These are phyloP conservation scores for Epistrophe eligans DNA, from an alignment of 2,888 invertebrate genomes.

Conservation along the genomic window DNA sequence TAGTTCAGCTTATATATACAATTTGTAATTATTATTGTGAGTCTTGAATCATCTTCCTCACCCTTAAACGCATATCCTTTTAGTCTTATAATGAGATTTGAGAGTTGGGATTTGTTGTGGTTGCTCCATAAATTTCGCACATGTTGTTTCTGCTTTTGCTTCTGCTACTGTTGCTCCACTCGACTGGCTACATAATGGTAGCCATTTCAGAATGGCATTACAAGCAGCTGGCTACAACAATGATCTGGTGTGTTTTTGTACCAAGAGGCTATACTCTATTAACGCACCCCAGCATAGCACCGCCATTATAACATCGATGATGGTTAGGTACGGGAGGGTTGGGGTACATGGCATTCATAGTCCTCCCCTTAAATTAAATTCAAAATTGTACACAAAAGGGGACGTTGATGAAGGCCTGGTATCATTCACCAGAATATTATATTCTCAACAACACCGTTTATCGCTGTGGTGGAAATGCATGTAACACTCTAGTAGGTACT, in stretches of 20 bases:
- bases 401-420: slow-evolving; percentile 52
- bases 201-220: slow-evolving; percentile 47
- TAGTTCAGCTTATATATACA: not conserved
- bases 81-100: slow-evolving; percentile 55
- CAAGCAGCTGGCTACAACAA: slow-evolving; percentile 43
- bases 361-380: slow-evolving; percentile 49
- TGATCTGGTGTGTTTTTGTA: slow-evolving; percentile 39
- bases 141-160: slow-evolving; percentile 40
- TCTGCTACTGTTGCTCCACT: slow-evolving; percentile 27
- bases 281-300: slow-evolving; percentile 30
- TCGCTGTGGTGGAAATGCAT: slow-evolving; percentile 9
- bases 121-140: slow-evolving; percentile 66
- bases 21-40: not conserved
- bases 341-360: not conserved
- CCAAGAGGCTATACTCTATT: slow-evolving; percentile 42
- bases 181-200: slow-evolving; percentile 40
- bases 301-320: not conserved
- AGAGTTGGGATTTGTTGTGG: slow-evolving; percentile 71
- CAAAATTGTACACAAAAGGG: slow-evolving; percentile 69
- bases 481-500: not conserved
- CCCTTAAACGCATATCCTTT: slow-evolving; percentile 23
- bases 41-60: not conserved
- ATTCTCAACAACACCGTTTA: slow-evolving; percentile 46
- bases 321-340: not conserved
- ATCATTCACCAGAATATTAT: slow-evolving; percentile 54